phyloP scores from a whole-genome alignment of 2,888 invertebrate species.

The Anthophora plumipes region DNA sequence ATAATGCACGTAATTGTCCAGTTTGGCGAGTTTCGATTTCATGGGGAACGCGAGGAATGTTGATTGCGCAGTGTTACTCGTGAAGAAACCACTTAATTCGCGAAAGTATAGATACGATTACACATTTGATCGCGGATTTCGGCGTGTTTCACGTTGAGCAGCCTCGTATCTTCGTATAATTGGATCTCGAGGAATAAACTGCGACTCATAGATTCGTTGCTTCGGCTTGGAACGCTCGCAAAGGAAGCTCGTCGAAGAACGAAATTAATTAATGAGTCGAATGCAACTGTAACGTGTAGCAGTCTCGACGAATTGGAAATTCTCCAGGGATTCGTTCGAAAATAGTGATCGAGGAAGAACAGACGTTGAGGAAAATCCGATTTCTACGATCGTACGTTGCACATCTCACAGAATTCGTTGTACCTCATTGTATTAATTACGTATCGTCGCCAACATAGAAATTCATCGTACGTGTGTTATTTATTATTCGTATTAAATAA shows the following conservation, averaged over 20 bases:
- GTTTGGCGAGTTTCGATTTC: slow-evolving; percentile 12
- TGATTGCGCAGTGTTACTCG: slow-evolving; percentile 36
- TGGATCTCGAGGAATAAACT: slow-evolving; percentile 17
- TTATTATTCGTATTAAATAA: too few relatives aligned
- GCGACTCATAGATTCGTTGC: slow-evolving; percentile 1
- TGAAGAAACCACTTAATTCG: slow-evolving; percentile 42
- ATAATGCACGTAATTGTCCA: slow-evolving; percentile 1
- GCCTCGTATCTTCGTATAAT: slow-evolving; percentile 2
- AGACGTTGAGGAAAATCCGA: too few relatives aligned
- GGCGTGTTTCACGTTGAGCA: background rate
- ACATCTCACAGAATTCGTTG: too few relatives aligned
- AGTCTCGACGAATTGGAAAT: background rate
- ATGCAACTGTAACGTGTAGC: background rate
- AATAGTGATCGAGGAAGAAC: background rate
- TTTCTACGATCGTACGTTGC: too few relatives aligned
- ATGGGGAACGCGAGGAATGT: slow-evolving; percentile 27
- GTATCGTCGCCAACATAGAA: too few relatives aligned
- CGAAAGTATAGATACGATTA: slow-evolving; percentile 2
- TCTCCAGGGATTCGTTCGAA: background rate
- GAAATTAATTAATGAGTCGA: slow-evolving; percentile 22
- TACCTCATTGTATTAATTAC: too few relatives aligned
- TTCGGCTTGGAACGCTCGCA: background rate
- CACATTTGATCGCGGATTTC: slow-evolving; percentile 4
- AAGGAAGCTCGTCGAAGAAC: background rate
- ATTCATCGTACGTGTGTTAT: too few relatives aligned